A percentile compares a stretch with the other conserved stretches of the same genome.
phyloP scores from a whole-genome alignment of 2,113 vertebrate genomes.

The Regulus satrapa region DNA sequence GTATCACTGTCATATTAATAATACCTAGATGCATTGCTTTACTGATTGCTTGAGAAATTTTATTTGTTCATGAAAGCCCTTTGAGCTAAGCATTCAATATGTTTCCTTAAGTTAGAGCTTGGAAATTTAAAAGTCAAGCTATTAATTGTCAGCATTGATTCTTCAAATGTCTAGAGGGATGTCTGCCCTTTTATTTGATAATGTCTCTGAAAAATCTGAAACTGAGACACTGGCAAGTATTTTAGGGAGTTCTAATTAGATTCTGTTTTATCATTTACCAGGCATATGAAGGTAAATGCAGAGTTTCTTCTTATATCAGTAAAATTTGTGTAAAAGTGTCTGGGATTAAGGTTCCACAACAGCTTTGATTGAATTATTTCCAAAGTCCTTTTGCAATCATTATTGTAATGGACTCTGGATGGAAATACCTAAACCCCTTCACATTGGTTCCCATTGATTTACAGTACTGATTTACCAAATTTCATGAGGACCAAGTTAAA shows the following conservation, averaged over 20 bases:
- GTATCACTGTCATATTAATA: background rate
- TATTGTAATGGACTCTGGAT: background rate
- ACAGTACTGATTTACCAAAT: background rate
- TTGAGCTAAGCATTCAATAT: background rate
- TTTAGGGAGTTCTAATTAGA: constrained; percentile 26
- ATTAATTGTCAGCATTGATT: constrained; percentile 3
- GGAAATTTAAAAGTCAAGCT: constrained; percentile 26
- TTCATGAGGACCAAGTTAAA: background rate
- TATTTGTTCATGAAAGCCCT: background rate
- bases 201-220: constrained; percentile 10
- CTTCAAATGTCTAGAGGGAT: constrained; percentile 5
- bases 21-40: background rate
- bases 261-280: constrained; percentile 27
- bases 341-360: background rate
- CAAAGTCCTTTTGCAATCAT: background rate
- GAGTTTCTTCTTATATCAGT: background rate
- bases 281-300: background rate
- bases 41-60: background rate
- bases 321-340: background rate
- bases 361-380: constrained; percentile 19
- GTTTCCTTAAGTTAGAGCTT: background rate
- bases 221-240: background rate
- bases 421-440: background rate
- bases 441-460: background rate
- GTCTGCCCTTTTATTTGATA: constrained; percentile 1